Evolutionary conservation across 2,888 invertebrate genomes (phyloP).

Genomic region (Pollenia labialis): DNA sequence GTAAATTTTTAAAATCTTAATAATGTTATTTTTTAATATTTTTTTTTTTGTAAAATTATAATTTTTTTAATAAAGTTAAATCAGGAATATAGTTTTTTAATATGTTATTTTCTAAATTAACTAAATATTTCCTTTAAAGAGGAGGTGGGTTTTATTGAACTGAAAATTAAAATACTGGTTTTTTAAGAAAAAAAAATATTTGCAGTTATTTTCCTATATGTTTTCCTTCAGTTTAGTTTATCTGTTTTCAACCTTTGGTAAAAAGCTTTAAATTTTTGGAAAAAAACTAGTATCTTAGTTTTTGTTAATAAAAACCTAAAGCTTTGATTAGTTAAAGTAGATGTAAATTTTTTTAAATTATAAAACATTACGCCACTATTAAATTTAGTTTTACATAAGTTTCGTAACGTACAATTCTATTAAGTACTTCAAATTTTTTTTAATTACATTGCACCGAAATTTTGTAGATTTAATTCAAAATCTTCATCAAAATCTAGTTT

Average conservation of each 20-base stretch:
- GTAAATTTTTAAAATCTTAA: conserved; percentile 33
- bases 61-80: conserved; percentile 51
- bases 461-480: too few species aligned
- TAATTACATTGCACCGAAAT: too few species aligned
- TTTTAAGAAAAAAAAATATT: conserved; percentile 9
- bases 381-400: neutral
- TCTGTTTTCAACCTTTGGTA: conserved; percentile 4
- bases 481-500: too few species aligned
- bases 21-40: conserved; percentile 20
- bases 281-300: conserved; percentile 55
- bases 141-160: conserved; percentile 68
- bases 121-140: conserved; percentile 51
- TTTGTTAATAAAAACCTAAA: conserved; percentile 65
- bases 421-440: too few species aligned
- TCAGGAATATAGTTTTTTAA: conserved; percentile 65
- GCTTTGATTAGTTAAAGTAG: conserved; percentile 53
- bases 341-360: neutral
- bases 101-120: conserved; percentile 41
- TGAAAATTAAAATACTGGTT: conserved; percentile 62
- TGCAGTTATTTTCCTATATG: neutral
- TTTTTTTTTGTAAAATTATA: conserved; percentile 44
- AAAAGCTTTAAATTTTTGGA: conserved; percentile 20
- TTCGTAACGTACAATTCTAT: too few species aligned
- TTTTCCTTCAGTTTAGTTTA: conserved; percentile 7
- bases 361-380: conserved; percentile 54